Base-by-base conservation (phyloP, 2,797 vertebrate genomes). In the Hydrocynus forskahlii region DNA sequence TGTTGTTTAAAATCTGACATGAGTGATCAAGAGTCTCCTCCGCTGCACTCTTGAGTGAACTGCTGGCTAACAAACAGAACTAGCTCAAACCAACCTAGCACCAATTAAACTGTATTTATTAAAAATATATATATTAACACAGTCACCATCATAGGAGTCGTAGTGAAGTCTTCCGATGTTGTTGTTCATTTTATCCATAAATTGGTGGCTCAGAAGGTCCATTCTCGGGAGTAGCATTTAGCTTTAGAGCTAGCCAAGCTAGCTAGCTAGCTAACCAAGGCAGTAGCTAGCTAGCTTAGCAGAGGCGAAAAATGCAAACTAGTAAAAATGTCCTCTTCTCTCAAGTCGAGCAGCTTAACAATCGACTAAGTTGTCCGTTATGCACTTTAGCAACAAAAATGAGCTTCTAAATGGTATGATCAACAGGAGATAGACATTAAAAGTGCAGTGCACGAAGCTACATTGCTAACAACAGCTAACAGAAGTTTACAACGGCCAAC, bases 111-210 rank as follows among this genome's bases (percentile, higher is more conserved):
- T 2, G 8, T 43, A 29, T 12, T 52, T 35, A 35, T 35, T 12
- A 9, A 48, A 1, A 48, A 13, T 16, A 52, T 45, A 52, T 45
- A 52, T 16, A 12, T 52, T 52, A 52, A 13, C 48, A 3, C n/a
- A 59, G 59, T 83, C 50, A 85, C 81, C 84, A 43, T 83, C 84
- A 55, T 81, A 81, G 7, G 81, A 57, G 43, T 98, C 96, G 16
- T 96, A 98, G 93, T 97, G 96, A 87, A 99, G 96, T 90, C 97
- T 96, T 89, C 96, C 96, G 81, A 98, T 96, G 85, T 97, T 98
- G 93, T 97, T 97, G 96, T 97, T 98, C 97, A 99, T 97, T 94
- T 97, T 98, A 95, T 98, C 97, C 97, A 99, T 91, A 93, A 97
- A 97, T 92, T 96, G 96, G 93, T 96, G 96, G 94, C 98, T 97